These are phyloP conservation scores for Orthonychiurus folsomi DNA, from an alignment of 2,888 invertebrate species.

Conservation along the genomic window DNA sequence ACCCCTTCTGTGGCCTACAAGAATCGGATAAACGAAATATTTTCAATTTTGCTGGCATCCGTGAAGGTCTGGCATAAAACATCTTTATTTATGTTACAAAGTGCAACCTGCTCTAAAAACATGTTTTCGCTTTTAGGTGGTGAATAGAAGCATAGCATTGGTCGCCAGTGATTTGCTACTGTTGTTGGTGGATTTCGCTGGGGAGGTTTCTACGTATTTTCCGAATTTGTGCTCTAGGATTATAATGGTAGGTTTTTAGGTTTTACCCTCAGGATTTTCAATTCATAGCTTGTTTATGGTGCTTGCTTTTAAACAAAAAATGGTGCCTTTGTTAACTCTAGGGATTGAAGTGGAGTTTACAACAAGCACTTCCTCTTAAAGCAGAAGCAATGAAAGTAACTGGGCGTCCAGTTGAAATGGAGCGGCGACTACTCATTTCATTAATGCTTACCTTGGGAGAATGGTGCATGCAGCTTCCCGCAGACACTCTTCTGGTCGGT, in stretches of 20 bases:
- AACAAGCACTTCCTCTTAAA: constrained; percentile 31
- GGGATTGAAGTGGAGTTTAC: constrained; percentile 30
- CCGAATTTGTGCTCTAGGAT: constrained; percentile 52
- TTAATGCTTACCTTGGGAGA: constrained; percentile 82
- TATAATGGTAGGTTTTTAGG: constrained; percentile 4
- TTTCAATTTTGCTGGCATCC: constrained; percentile 58
- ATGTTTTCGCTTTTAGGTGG: constrained; percentile 58
- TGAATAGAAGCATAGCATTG: constrained; percentile 69
- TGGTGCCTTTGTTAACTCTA: too few species aligned
- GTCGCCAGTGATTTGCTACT: constrained; percentile 72
- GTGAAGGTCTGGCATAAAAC: constrained; percentile 63
- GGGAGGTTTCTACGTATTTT: constrained; percentile 59
- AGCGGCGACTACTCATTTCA: constrained; percentile 65
- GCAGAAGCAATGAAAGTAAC: constrained; percentile 42
- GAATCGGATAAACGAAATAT: constrained; percentile 53
- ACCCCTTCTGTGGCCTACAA: constrained; percentile 49
- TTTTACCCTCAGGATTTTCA: too few species aligned
- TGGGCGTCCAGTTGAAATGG: constrained; percentile 46
- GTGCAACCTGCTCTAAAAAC: too few species aligned
- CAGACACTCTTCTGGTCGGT: constrained; percentile 31
- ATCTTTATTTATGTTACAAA: too few species aligned
- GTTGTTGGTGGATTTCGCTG: constrained; percentile 69
- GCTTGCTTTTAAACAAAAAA: background rate
- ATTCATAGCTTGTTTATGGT: background rate
- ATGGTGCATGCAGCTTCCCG: constrained; percentile 76